Base-by-base conservation (phyloP, 2,113 vertebrate species). In the Gobiocypris rarus region DNA sequence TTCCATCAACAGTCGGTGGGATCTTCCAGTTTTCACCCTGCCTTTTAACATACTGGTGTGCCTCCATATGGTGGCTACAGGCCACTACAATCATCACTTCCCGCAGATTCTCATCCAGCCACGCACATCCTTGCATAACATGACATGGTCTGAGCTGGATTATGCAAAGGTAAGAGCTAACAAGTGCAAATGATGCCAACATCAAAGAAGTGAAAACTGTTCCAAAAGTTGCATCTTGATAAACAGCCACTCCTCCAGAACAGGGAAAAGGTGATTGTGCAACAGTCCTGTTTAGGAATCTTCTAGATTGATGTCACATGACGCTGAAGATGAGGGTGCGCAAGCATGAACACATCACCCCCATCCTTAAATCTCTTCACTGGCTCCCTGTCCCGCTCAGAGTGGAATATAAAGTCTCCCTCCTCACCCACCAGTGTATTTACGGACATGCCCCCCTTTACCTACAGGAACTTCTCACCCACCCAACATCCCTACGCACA, bases 31-130 rank as follows among this genome's bases (percentile, higher is more conserved):
- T 85, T 97, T 99, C 90, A 98, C 96, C 0, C 81, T 98, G 88
- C 97, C 97, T 78, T 98, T 98, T 92, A 99, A 99, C 90, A 93
- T 98, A 73, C 92, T 95, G 0, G 94, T 98, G 90, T 97, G 96
- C 75, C 75, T 98, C 31, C 98, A 96, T 22, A 93, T 97, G 92
- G 96, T 96, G 3, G 96, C 97, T 81, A 96, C 95, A 0, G 96
- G 97, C 75, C 96, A 96, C 90, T 94, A 95, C 90, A 98, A 97
- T 89, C 86, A 92, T 38, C 90, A 95, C 95, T 99, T 95, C 94
- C 96, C 88, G 80, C 96, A 31, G 85, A 90, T 91, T 0, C 91
- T 93, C 78, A 92, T 97, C 63, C 90, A 93, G 54, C 95, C 97
- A 2, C 86, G 83, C 3, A 87, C 92, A 0, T 87, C 95, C 3